Evolutionary conservation across 2,888 invertebrate species (phyloP).

Genomic region (Adelognathus sp.): DNA sequence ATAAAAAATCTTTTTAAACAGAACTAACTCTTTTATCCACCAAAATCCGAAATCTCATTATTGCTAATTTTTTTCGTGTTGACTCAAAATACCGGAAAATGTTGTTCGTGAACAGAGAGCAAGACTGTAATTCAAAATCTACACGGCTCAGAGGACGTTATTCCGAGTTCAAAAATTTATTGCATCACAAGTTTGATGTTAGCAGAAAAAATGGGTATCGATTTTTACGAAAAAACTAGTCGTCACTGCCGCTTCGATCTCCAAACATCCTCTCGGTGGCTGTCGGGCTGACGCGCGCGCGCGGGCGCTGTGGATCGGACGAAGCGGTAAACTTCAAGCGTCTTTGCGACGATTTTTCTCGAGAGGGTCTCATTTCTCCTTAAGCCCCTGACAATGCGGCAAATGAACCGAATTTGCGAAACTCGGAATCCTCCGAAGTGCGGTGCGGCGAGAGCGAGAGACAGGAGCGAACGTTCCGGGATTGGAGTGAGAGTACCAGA

Average conservation of each 20-base stretch:
- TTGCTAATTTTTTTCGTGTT: no score
- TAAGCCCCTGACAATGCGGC: constrained; percentile 79
- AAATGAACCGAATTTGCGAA: constrained; percentile 81
- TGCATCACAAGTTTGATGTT: no score
- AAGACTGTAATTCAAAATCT: no score
- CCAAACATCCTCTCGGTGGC: constrained; percentile 1
- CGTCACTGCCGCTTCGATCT: background rate
- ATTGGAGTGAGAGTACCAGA: background rate
- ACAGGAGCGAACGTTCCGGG: background rate
- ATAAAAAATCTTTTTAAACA: no score
- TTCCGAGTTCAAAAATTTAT: no score
- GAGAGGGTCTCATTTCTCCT: constrained; percentile 77
- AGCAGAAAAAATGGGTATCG: no score
- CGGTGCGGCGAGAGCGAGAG: constrained; percentile 4
- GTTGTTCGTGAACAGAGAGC: no score
- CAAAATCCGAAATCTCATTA: no score
- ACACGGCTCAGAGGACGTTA: no score
- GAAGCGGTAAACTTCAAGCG: constrained; percentile 79
- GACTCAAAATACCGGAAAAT: no score
- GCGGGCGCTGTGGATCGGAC: no score
- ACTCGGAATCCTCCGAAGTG: constrained; percentile 63
- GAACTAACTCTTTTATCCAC: no score
- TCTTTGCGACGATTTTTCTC: constrained; percentile 76
- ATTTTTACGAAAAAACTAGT: constrained; percentile 14
- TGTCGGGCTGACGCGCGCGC: constrained; percentile 41